Percentiles rank a stretch among this genome's conserved stretches.
These are phyloP conservation scores for Coracias cyanogaster DNA, from an alignment of 2,797 vertebrate genomes.

Conservation along the genomic window DNA sequence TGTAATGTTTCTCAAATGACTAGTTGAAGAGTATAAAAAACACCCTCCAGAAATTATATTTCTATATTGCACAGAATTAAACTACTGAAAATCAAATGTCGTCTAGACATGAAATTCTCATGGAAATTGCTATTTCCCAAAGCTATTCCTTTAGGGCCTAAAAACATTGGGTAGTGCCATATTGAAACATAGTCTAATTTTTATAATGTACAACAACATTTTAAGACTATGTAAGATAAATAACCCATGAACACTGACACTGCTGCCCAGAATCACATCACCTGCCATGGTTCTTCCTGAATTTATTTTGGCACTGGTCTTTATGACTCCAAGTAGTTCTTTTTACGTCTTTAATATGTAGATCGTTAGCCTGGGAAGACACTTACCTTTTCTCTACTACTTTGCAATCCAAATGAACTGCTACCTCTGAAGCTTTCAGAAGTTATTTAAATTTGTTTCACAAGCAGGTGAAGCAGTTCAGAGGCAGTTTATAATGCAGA, in stretches of 20 bases:
- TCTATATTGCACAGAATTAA: constrained; percentile 22
- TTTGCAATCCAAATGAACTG: constrained; percentile 64
- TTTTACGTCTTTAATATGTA: constrained; percentile 55
- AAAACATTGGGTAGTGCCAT: not conserved
- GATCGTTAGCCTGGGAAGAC: constrained; percentile 39
- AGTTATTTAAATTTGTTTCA: constrained; percentile 24
- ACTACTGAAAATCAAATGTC: not conserved
- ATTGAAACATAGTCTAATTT: not conserved
- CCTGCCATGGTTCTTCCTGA: not conserved
- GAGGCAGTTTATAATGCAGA: constrained; percentile 30
- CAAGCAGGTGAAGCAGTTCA: constrained; percentile 37
- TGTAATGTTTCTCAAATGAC: constrained; percentile 24
- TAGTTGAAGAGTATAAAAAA: constrained; percentile 2
- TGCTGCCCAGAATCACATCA: not conserved
- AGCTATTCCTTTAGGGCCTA: not conserved
- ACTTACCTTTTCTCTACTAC: not conserved
- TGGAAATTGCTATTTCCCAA: constrained; percentile 9
- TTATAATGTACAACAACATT: not conserved
- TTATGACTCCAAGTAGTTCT: not conserved
- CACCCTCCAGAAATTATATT: constrained; percentile 31
- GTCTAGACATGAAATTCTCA: constrained; percentile 4
- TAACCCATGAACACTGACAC: not conserved
- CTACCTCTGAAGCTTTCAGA: constrained; percentile 18
- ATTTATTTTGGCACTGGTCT: not conserved
- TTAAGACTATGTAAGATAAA: constrained; percentile 10